These are phyloP conservation scores for Cancer borealis DNA, from an alignment of 2,888 invertebrate genomes.

Conservation along the genomic window DNA sequence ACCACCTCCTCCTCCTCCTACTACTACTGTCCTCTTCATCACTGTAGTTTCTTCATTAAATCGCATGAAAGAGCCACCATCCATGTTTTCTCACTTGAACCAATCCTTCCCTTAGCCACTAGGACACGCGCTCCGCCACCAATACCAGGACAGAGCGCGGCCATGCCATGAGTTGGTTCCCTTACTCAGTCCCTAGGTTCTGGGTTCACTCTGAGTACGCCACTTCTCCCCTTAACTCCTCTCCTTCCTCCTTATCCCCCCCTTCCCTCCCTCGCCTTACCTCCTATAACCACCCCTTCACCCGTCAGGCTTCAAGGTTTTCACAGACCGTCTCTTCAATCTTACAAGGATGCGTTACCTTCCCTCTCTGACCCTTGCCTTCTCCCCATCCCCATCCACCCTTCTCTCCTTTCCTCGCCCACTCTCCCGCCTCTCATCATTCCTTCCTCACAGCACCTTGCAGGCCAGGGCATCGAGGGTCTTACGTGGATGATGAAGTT, in stretches of 20 bases:
- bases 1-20: background rate
- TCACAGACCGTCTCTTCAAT: constrained; percentile 2
- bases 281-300: background rate
- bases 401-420: background rate
- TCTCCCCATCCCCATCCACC: background rate
- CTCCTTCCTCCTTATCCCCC: background rate
- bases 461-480: background rate
- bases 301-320: constrained; percentile 4
- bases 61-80: background rate
- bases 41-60: background rate
- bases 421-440: background rate
- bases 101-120: background rate
- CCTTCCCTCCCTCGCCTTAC: background rate
- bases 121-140: background rate
- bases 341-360: constrained; percentile 5
- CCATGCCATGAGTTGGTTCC: background rate
- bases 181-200: constrained; percentile 2
- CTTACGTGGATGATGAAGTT: constrained; percentile 2
- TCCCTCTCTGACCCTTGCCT: constrained; percentile 23
- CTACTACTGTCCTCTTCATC: background rate
- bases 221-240: background rate
- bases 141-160: background rate
- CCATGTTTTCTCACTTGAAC: background rate
- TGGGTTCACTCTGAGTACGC: constrained; percentile 18
- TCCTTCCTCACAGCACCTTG: background rate